These are phyloP conservation scores for Apodemia mormo DNA, from an alignment of 2,888 invertebrate genomes.

Conservation along the genomic window DNA sequence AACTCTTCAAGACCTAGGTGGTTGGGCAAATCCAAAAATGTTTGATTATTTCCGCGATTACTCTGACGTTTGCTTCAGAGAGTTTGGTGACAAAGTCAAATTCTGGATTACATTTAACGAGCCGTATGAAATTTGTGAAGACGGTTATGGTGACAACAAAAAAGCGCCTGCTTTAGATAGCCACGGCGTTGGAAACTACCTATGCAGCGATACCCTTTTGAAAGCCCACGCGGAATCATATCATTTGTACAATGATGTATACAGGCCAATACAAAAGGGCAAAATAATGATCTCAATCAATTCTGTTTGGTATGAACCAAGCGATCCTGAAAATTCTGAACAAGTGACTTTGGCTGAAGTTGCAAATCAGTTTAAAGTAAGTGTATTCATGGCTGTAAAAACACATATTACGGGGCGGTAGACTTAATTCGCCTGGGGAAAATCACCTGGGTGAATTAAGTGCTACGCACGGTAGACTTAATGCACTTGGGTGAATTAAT, in stretches of 20 bases:
- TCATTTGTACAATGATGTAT: constrained; percentile 83
- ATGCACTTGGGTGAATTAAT: too few relatives aligned
- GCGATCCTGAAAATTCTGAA: constrained; percentile 62
- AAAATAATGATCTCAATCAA: constrained; percentile 78
- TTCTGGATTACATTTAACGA: constrained; percentile 88
- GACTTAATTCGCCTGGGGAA: too few relatives aligned
- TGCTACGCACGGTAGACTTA: too few relatives aligned
- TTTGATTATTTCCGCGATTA: constrained; percentile 81
- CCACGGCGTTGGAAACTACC: constrained; percentile 83
- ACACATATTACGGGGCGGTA: not conserved
- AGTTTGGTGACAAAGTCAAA: constrained; percentile 82
- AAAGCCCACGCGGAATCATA: constrained; percentile 86
- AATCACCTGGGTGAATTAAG: too few relatives aligned
- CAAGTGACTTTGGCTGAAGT: constrained; percentile 72
- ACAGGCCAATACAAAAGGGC: constrained; percentile 78
- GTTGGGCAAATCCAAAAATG: constrained; percentile 79
- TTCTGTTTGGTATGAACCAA: constrained; percentile 78
- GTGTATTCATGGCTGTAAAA: not conserved
- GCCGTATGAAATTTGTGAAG: constrained; percentile 79
- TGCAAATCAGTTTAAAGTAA: constrained; percentile 77
- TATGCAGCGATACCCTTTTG: constrained; percentile 84
- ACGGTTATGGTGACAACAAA: constrained; percentile 76
- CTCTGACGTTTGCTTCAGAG: constrained; percentile 75
- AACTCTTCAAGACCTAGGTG: constrained; percentile 78
- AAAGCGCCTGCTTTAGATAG: constrained; percentile 79